Percentiles rank a stretch among this genome's conserved stretches.
These are phyloP conservation scores for Psettodes erumei DNA, from an alignment of 2,113 vertebrate species.

Conservation along the genomic window DNA sequence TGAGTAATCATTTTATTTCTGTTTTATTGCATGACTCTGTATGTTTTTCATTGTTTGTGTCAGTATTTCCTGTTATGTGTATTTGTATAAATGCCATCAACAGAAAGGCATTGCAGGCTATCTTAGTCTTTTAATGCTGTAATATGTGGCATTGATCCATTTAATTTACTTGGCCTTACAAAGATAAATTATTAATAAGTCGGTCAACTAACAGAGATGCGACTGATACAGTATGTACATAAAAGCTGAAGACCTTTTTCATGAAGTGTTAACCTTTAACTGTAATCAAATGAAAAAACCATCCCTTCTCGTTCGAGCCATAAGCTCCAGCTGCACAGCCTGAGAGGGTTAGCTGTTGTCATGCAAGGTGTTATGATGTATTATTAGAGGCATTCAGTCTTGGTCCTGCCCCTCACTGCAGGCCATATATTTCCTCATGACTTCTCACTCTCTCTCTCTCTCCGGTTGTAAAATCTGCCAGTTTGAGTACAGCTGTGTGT, in stretches of 20 bases:
- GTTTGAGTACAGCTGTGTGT: constrained; percentile 59
- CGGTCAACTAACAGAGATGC: background rate
- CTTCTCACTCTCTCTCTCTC: constrained; percentile 37
- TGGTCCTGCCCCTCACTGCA: constrained; percentile 45
- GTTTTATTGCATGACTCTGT: background rate
- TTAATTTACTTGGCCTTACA: background rate
- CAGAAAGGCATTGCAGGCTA: too few relatives aligned
- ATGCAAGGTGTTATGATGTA: constrained; percentile 48
- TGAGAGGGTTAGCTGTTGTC: constrained; percentile 44
- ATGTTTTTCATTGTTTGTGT: background rate
- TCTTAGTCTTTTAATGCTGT: background rate
- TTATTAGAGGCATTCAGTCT: constrained; percentile 49
- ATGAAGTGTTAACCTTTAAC: background rate
- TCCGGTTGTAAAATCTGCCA: constrained; percentile 51
- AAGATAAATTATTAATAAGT: background rate
- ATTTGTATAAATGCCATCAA: too few relatives aligned
- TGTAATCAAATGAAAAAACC: constrained; percentile 13
- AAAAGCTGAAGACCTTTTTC: background rate
- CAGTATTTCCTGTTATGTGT: too few relatives aligned
- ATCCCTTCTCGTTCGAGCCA: constrained; percentile 12
- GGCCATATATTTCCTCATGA: constrained; percentile 43
- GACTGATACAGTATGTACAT: background rate
- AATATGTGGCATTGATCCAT: background rate
- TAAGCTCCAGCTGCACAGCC: constrained; percentile 20
- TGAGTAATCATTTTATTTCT: background rate